phyloP scores from a whole-genome alignment of 1,140 invertebrate species.

The Apis cerana region DNA sequence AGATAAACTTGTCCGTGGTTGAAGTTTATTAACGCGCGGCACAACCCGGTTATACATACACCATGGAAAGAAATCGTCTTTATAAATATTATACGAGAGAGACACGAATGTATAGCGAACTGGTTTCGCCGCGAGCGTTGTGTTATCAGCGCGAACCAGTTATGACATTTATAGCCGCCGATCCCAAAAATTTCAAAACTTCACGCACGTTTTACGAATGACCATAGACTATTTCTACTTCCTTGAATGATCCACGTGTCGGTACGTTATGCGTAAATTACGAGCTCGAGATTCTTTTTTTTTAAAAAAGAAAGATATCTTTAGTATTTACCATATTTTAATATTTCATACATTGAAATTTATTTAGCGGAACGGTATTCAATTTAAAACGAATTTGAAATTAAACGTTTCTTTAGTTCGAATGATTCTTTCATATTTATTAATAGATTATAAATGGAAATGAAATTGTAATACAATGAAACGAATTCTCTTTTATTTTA shows the following conservation, averaged over 20 bases:
- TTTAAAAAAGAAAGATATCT: no score
- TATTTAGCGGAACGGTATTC: no score
- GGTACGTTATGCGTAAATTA: not conserved
- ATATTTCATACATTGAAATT: no score
- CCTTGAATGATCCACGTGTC: slow-evolving; percentile 2
- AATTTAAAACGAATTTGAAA: no score
- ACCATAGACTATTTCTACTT: slow-evolving; percentile 7
- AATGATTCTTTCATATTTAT: no score
- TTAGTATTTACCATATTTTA: no score
- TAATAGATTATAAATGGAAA: no score
- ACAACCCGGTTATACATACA: slow-evolving; percentile 2
- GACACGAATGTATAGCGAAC: slow-evolving; percentile 27
- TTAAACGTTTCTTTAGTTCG: no score
- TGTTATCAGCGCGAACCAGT: slow-evolving; percentile 42
- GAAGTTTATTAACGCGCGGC: slow-evolving; percentile 39
- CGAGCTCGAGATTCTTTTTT: not conserved
- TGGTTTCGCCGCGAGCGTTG: slow-evolving; percentile 33
- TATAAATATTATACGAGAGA: slow-evolving; percentile 41
- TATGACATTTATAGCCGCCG: not conserved
- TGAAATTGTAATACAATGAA: no score
- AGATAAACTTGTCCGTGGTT: slow-evolving; percentile 30
- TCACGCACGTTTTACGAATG: not conserved
- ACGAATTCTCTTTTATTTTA: no score
- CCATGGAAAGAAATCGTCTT: slow-evolving; percentile 26
- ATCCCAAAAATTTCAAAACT: slow-evolving; percentile 32